These are phyloP conservation scores for Theristicus caerulescens DNA, from an alignment of 2,113 vertebrate genomes.

Conservation along the genomic window DNA sequence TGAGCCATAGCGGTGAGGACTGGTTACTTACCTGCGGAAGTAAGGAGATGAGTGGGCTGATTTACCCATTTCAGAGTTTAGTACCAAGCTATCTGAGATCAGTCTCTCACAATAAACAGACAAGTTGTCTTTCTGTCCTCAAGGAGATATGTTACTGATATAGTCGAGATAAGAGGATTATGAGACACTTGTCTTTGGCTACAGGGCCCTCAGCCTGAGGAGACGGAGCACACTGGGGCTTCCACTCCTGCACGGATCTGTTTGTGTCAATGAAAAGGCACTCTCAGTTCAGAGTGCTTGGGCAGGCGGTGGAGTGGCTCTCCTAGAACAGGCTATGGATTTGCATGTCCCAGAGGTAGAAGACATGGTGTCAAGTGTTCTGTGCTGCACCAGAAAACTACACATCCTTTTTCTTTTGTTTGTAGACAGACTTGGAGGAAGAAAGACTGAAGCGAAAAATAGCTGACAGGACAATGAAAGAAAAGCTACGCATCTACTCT, in stretches of 20 bases:
- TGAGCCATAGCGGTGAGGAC: not conserved
- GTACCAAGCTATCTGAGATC: not conserved
- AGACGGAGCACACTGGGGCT: not conserved
- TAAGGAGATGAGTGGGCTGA: not conserved
- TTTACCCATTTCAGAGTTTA: not conserved
- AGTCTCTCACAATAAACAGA: not conserved
- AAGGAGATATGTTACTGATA: not conserved
- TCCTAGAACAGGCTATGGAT: not conserved
- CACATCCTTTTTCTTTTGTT: slow-evolving; percentile 11
- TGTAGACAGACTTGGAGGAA: slow-evolving; percentile 91
- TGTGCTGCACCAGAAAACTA: not conserved
- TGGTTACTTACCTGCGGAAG: not conserved
- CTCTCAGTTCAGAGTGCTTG: not conserved
- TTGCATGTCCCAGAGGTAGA: not conserved
- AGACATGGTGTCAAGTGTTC: not conserved
- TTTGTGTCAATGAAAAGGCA: not conserved
- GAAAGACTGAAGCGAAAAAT: slow-evolving; percentile 88
- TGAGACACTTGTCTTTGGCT: not conserved
- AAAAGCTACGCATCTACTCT: slow-evolving; percentile 84
- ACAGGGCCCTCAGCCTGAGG: not conserved
- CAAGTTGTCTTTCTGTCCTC: not conserved
- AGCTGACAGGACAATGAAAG: slow-evolving; percentile 79
- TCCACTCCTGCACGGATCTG: not conserved
- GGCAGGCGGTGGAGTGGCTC: not conserved
- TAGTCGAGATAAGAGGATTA: not conserved